Conservation (phyloP, 2,888 invertebrate species). For the Pterobdella sp. region DNA sequence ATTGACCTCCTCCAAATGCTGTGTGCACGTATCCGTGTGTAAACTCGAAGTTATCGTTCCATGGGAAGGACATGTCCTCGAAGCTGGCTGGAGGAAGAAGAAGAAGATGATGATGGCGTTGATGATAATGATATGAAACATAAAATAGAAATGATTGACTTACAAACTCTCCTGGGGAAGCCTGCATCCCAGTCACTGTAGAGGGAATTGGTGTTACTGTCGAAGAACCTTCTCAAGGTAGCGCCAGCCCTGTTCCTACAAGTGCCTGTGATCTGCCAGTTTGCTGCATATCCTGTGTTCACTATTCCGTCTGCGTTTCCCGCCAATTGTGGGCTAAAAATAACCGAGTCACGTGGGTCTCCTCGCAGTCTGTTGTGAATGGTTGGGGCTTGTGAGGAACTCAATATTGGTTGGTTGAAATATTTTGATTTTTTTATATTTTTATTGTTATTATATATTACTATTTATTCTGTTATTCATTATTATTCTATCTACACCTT, state of each 20-base stretch:
- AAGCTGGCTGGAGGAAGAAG: not conserved
- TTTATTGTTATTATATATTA: too few relatives aligned
- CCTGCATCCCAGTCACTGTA: conserved; percentile 12
- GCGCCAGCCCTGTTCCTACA: not conserved
- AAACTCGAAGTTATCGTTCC: conserved; percentile 4
- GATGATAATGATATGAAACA: too few relatives aligned
- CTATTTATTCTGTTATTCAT: too few relatives aligned
- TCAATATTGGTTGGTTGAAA: too few relatives aligned
- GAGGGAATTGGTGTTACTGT: conserved; percentile 16
- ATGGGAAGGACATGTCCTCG: conserved; percentile 19
- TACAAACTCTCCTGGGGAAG: not conserved
- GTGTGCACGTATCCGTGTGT: conserved; percentile 23
- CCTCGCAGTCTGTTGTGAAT: conserved; percentile 17
- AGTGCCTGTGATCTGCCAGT: conserved; percentile 1
- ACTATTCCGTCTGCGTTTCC: conserved; percentile 18
- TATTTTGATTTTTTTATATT: too few relatives aligned
- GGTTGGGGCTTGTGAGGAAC: too few relatives aligned
- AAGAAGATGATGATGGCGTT: too few relatives aligned
- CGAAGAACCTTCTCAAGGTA: conserved; percentile 12
- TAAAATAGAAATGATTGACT: conserved; percentile 8
- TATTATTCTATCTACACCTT: too few relatives aligned
- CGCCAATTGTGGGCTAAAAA: conserved; percentile 18
- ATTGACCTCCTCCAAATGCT: too few relatives aligned
- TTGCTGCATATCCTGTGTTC: conserved; percentile 9
- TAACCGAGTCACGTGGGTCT: conserved; percentile 12